Evolutionary conservation across 2,113 vertebrate species (phyloP), one percentile per base, ranked within the genome.

Genomic region (Leucopsar rothschildi): DNA sequence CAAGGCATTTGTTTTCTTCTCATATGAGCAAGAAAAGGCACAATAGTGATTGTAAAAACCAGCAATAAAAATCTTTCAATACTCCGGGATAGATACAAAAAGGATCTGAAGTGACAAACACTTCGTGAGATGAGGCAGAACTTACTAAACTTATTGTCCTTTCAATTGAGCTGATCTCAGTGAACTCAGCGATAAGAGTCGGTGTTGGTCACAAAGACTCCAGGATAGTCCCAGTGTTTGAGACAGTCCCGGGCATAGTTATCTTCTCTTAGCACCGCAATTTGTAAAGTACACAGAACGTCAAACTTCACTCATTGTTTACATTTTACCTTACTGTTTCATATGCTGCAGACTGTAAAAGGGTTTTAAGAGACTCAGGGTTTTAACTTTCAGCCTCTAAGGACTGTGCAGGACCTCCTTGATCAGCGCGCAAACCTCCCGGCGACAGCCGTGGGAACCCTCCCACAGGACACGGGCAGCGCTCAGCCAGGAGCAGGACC

Each of bases 1-100:
- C 95, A 97, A 92, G 91, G 8, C 52, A 56, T 90, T 82, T 64
- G 13, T 65, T 49, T 96, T 86, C 86, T 90, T 78, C 90, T 93
- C 39, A 59, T 53, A 81, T 49, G 20, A 97, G 55, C 49, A 90
- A 77, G 55, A 90, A 72, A 93, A 96, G 28, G 25, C 33, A 95
- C 55, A 91, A 56, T 6, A 63, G 35, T 52, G 82, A 83, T 83
- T 79, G 52, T 82, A 92, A 96, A 96, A 92, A 69, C 3, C 22
- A 56, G 18, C 20, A 72, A 11, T 6, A 35, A 9, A 80, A 79
- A 55, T 29, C 3, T 60, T 55, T 39, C n/a, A 69, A 19, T 25
- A 39, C 20, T 31, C 8, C 45, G 25, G 5, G 59, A 42, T 13
- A 55, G 12, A 42, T 15, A 23, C 6, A 45, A 72, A 76, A 82